Base-by-base conservation (phyloP, 2,797 vertebrate species). In the Sphenopsis melanotis region DNA sequence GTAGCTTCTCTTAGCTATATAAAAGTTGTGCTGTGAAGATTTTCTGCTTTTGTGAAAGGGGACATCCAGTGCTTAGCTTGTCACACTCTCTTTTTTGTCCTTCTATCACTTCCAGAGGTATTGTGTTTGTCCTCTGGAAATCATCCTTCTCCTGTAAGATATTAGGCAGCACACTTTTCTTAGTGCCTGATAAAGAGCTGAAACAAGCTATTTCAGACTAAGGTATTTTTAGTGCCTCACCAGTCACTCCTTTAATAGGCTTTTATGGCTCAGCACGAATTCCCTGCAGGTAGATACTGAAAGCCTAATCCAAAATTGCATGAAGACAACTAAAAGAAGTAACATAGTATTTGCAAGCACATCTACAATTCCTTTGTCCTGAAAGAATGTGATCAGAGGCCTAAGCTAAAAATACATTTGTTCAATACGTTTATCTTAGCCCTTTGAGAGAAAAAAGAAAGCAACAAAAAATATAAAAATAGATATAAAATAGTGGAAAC, bases 141-240 rank as follows among this genome's bases (percentile, higher is more conserved):
- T 66, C 52, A 60, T 87, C 44, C 20, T 93, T 85, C 49, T 90
- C 9, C 52, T 63, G n/a, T 81, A 65, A 78, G 53, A 53, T 82
- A 76, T 44, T 90, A 79, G 15, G 52, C 63, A 93, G 52, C 61
- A 53, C 50, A 46, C 69, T 89, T 90, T 85, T 86, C 61, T 84
- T 57, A 53, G 82, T 66, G 74, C 49, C 77, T 88, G 74, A 95
- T 87, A 91, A 93, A 96, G 83, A 93, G 80, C 59, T 90, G 74
- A 93, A 94, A 90, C 56, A 69, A 90, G 83, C 63, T 96, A 79
- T 94, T 96, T 96, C 89, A 74, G 87, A 70, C 83, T 49, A 79
- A 83, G 41, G 70, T 95, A 96, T 96, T 96, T 96, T 96, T 96
- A 95, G 95, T 70, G 30, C 42, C 88, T 94, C 69, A 55, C 72